Evolutionary conservation across 2,113 vertebrate species (phyloP), one percentile per base, ranked within the genome.

Genomic region (Theristicus caerulescens): DNA sequence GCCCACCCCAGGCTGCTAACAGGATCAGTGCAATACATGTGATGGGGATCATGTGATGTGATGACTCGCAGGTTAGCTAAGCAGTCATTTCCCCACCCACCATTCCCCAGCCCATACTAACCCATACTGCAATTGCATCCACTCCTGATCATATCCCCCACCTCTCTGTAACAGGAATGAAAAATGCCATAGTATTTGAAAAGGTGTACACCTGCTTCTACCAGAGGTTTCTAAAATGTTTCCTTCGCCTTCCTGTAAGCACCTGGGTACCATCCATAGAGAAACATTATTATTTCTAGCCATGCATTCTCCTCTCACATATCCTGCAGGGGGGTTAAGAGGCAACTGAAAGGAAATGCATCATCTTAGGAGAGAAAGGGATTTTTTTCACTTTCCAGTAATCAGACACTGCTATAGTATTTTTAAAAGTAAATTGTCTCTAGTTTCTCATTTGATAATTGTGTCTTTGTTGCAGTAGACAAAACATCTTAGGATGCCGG

Each of bases 311-410:
- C 27, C 40, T 93, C 15, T 78, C 31, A 31, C 14, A 29, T 47
- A 55, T 2, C 5, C 24, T 1, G 0, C 24, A 57, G 13, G 2
- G 4, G 4, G 3, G 7, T 40, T 44, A 54, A 67, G 61, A 84
- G 26, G 4, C 7, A 91, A 73, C 31, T 21, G 17, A n/a, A 65
- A 76, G 24, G 49, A 67, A 90, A 64, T 38, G 5, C 25, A 36
- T n/a, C 25, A 67, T 19, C 7, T 92, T 74, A 59, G 18, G 17
- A 47, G 2, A 69, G 20, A 92, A 55, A 20, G 3, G 3, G 0
- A 21, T 54, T 80, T 55, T 55, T 47, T 69, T 10, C 22, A 22
- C 3, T 51, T 82, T 79, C 7, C 11, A 36, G 16, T 76, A 80
- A 69, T 42, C 12, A 73, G 31, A 69, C 19, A 40, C 6, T 61